Evolutionary conservation across 2,113 vertebrate genomes (phyloP).

Genomic region (Pagrus major): DNA sequence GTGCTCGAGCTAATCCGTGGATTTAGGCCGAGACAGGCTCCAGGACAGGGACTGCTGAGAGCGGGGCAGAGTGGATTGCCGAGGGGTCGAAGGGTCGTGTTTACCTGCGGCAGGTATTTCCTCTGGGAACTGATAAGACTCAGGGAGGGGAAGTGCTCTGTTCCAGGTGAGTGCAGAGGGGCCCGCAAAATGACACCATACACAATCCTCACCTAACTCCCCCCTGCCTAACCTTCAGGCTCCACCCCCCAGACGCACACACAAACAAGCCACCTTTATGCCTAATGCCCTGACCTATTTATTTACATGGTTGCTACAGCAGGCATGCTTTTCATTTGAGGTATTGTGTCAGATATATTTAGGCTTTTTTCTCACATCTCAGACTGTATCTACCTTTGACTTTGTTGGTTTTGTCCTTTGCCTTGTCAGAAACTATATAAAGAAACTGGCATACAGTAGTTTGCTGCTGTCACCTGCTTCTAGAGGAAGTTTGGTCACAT

Average conservation of each 20-base stretch:
- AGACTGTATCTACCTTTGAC: not conserved
- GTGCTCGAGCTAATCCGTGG: constrained; percentile 57
- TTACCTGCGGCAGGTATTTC: constrained; percentile 88
- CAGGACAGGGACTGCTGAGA: constrained; percentile 45
- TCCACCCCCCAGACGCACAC: constrained; percentile 55
- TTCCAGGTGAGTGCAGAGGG: constrained; percentile 87
- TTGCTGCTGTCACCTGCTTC: not conserved
- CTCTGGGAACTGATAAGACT: constrained; percentile 86
- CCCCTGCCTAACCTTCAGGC: no score
- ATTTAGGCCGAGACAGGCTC: constrained; percentile 51
- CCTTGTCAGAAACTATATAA: not conserved
- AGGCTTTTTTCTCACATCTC: not conserved
- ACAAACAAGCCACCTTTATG: constrained; percentile 61
- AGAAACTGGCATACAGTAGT: not conserved
- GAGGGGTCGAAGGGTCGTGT: constrained; percentile 84
- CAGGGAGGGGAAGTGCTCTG: constrained; percentile 85
- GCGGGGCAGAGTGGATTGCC: constrained; percentile 75
- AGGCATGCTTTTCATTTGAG: not conserved
- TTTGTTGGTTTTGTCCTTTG: not conserved
- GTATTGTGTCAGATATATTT: not conserved
- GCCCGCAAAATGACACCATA: constrained; percentile 81
- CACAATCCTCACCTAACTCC: constrained; percentile 50
- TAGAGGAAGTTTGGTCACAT: not conserved
- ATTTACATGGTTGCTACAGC: not conserved
- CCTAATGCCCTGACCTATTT: constrained; percentile 52